These are phyloP conservation scores for Periplaneta americana DNA, from an alignment of 1,140 invertebrate species.

Conservation along the genomic window DNA sequence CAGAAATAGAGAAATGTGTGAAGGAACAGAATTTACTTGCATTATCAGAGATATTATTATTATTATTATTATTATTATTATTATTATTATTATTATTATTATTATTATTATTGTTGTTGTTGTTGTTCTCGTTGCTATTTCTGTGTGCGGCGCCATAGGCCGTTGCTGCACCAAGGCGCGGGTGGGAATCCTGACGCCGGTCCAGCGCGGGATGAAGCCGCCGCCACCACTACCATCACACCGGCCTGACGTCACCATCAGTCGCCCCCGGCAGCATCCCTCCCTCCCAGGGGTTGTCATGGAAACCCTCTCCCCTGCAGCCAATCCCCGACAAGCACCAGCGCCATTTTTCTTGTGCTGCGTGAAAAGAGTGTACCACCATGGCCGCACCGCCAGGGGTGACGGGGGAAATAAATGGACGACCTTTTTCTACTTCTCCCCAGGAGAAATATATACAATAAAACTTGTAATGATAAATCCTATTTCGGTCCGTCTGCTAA, in stretches of 20 bases:
- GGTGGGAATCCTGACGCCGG: background rate
- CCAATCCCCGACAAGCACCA: background rate
- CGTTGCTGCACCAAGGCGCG: background rate
- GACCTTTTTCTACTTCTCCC: background rate
- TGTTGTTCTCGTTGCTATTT: too few relatives aligned
- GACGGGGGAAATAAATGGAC: background rate
- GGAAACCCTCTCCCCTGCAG: background rate
- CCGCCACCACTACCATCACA: background rate
- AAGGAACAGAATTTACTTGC: too few relatives aligned
- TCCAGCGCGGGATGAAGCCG: background rate
- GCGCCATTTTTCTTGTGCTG: background rate
- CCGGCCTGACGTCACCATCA: background rate
- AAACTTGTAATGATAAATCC: background rate
- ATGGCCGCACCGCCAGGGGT: background rate
- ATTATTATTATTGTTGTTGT: too few relatives aligned
- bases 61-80: too few relatives aligned
- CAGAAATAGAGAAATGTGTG: too few relatives aligned
- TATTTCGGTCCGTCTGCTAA: background rate
- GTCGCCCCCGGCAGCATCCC: background rate
- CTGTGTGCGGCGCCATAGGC: too few relatives aligned
- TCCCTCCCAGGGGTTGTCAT: background rate
- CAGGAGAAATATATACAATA: background rate
- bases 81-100: too few relatives aligned
- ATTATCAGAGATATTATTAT: too few relatives aligned
- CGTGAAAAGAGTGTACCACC: background rate